phyloP scores from a whole-genome alignment of 2,113 vertebrate genomes.

The Cranoglanis bouderius region DNA sequence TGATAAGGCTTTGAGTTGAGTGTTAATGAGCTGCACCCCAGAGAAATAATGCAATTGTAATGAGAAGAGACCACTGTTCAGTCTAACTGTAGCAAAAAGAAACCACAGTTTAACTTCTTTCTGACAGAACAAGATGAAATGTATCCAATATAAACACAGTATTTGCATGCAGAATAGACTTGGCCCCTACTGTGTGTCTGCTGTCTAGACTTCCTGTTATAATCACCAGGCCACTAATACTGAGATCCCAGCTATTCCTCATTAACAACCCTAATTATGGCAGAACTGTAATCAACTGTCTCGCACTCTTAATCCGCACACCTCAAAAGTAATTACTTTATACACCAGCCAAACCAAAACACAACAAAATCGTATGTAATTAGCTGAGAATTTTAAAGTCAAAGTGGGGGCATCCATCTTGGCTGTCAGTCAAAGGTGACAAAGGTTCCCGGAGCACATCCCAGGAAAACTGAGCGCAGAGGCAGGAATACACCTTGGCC shows the following conservation, averaged over 20 bases:
- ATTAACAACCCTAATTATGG: conserved; percentile 70
- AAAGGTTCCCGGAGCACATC: background rate
- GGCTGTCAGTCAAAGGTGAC: conserved; percentile 82
- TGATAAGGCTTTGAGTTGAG: background rate
- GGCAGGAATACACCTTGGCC: background rate
- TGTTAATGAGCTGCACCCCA: background rate
- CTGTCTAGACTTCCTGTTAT: conserved; percentile 37
- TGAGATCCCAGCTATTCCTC: conserved; percentile 62
- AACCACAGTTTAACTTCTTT: background rate
- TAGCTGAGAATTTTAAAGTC: conserved; percentile 80
- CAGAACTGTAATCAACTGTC: conserved; percentile 90
- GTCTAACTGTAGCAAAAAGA: background rate
- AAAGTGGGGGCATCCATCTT: conserved; percentile 91
- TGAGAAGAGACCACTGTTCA: background rate
- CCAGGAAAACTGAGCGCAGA: background rate
- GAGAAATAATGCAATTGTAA: background rate
- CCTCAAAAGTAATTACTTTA: conserved; percentile 79
- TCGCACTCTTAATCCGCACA: conserved; percentile 80
- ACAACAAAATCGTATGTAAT: conserved; percentile 88
- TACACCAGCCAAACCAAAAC: conserved; percentile 84
- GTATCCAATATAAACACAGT: conserved; percentile 66
- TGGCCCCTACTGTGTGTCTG: conserved; percentile 1
- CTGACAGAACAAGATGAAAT: background rate
- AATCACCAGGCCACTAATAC: conserved; percentile 51
- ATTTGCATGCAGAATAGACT: conserved; percentile 55